Conservation (phyloP, 1,140 invertebrate species). For the Meloidogyne floridensis region DNA sequence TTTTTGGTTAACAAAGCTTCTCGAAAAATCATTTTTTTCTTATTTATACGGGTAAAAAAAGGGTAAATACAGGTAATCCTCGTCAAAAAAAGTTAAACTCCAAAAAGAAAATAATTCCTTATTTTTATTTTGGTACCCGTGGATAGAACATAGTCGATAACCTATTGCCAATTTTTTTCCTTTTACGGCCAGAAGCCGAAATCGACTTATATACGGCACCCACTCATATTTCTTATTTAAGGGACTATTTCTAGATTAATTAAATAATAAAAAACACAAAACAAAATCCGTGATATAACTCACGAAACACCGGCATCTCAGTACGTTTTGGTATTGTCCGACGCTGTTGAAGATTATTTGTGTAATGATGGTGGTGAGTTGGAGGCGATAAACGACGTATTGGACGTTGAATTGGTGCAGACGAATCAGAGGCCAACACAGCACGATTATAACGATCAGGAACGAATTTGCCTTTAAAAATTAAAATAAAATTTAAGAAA, state of each 20-base stretch:
- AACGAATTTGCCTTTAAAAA: constrained; percentile 48
- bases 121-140: too few species aligned
- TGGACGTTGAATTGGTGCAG: constrained; percentile 35
- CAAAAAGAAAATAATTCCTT: too few species aligned
- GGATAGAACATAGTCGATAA: too few species aligned
- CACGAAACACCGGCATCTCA: constrained; percentile 31
- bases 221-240: not conserved
- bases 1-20: too few species aligned
- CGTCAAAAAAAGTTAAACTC: too few species aligned
- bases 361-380: not conserved
- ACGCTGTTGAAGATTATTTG: not conserved
- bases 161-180: too few species aligned
- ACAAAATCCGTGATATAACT: constrained; percentile 7
- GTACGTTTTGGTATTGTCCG: constrained; percentile 16
- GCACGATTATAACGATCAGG: constrained; percentile 57
- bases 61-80: too few species aligned
- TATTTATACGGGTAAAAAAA: too few species aligned
- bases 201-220: too few species aligned
- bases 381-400: not conserved
- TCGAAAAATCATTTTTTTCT: too few species aligned
- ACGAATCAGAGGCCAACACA: constrained; percentile 35
- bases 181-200: too few species aligned
- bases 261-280: not conserved
- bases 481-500: too few species aligned
- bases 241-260: not conserved